These are phyloP conservation scores for Meda fulgida DNA, from an alignment of 2,797 vertebrate genomes.

Conservation along the genomic window DNA sequence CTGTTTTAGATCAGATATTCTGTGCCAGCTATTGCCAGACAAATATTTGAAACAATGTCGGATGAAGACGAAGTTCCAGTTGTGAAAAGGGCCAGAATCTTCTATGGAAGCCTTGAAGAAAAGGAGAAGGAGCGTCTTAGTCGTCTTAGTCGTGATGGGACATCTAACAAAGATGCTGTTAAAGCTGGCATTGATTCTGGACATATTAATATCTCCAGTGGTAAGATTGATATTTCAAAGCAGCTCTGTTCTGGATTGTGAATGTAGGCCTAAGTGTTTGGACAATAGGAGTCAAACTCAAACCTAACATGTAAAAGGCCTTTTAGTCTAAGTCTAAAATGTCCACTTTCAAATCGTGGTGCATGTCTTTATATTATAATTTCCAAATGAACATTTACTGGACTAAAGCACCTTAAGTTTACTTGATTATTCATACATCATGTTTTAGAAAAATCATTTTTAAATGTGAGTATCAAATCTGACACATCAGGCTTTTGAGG, in stretches of 20 bases:
- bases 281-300: neutral
- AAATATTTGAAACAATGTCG: slow-evolving; percentile 61
- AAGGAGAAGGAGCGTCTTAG: slow-evolving; percentile 89
- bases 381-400: neutral
- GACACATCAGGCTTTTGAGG: neutral
- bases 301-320: neutral
- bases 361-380: neutral
- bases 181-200: slow-evolving; percentile 90
- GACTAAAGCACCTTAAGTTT: neutral
- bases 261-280: neutral
- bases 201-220: slow-evolving; percentile 93
- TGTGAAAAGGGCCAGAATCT: slow-evolving; percentile 87
- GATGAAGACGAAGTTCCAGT: slow-evolving; percentile 82
- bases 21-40: neutral
- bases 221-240: slow-evolving; percentile 70
- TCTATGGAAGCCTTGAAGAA: slow-evolving; percentile 95
- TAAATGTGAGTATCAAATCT: neutral
- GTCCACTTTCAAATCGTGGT: neutral
- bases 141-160: slow-evolving; percentile 80
- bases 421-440: neutral
- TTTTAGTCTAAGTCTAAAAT: neutral
- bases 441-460: neutral
- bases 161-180: slow-evolving; percentile 78
- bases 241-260: neutral
- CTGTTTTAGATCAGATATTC: neutral